phyloP scores from a whole-genome alignment of 1,140 invertebrate genomes.

The Lanistes nyassanus region DNA sequence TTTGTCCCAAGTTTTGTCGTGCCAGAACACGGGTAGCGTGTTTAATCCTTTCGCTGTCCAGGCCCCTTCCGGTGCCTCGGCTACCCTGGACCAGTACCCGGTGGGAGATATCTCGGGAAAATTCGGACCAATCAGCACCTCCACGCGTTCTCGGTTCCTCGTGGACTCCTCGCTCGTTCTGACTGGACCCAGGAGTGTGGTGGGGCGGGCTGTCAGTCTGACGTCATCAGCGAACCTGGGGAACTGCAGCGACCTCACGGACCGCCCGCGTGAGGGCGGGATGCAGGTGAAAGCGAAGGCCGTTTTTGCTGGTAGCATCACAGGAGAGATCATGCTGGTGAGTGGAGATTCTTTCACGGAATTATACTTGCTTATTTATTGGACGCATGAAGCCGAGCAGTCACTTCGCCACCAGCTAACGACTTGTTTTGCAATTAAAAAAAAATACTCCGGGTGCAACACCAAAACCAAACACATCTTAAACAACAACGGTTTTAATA shows the following conservation, averaged over 20 bases:
- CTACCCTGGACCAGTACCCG: constrained; percentile 74
- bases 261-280: constrained; percentile 20
- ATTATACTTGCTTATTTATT: too few relatives aligned
- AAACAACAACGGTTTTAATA: too few relatives aligned
- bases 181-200: constrained; percentile 81
- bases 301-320: constrained; percentile 75
- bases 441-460: too few relatives aligned
- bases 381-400: too few relatives aligned
- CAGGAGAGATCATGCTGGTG: constrained; percentile 88
- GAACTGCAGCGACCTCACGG: constrained; percentile 70
- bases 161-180: constrained; percentile 89
- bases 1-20: not conserved
- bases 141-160: constrained; percentile 72
- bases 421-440: too few relatives aligned
- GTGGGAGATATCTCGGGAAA: constrained; percentile 92
- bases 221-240: constrained; percentile 71
- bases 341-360: too few relatives aligned
- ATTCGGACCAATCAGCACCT: constrained; percentile 72
- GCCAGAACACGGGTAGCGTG: constrained; percentile 67
- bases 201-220: constrained; percentile 84
- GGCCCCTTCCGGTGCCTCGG: constrained; percentile 69
- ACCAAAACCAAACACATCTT: too few relatives aligned
- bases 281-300: constrained; percentile 33
- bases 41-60: constrained; percentile 69
- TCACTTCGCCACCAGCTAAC: too few relatives aligned